Conservation (phyloP, 2,797 vertebrate genomes). For the Rhinatrema bivittatum region DNA sequence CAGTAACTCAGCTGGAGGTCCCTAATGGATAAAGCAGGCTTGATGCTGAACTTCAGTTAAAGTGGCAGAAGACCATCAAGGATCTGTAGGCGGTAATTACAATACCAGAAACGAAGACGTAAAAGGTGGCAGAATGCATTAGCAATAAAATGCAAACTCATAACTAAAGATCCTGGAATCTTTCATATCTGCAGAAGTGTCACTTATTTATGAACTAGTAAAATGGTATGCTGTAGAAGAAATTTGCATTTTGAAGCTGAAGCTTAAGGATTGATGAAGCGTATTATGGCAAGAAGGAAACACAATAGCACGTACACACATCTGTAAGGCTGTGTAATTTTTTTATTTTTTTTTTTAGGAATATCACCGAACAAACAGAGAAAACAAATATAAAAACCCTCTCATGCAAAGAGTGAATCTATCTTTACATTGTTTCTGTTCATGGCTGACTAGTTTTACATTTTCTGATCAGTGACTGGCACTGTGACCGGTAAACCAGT, state of each 20-base stretch:
- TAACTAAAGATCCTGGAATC: slow-evolving; percentile 67
- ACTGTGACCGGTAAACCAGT: slow-evolving; percentile 69
- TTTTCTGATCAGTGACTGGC: slow-evolving; percentile 79
- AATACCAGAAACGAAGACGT: slow-evolving; percentile 48
- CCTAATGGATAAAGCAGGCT: slow-evolving; percentile 33
- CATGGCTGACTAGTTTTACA: slow-evolving; percentile 78
- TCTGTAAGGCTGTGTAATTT: slow-evolving; percentile 8
- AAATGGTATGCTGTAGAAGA: slow-evolving; percentile 65
- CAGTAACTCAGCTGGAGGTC: slow-evolving; percentile 40
- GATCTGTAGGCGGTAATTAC: slow-evolving; percentile 68
- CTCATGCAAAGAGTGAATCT: slow-evolving; percentile 57
- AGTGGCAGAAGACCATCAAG: slow-evolving; percentile 44
- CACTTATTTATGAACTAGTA: slow-evolving; percentile 51
- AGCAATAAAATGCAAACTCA: slow-evolving; percentile 61
- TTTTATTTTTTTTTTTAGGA: slow-evolving; percentile 14
- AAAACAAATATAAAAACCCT: slow-evolving; percentile 60
- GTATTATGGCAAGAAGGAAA: slow-evolving; percentile 61
- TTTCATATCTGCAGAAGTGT: slow-evolving; percentile 63
- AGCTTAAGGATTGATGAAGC: slow-evolving; percentile 55
- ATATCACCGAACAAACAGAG: slow-evolving; percentile 43
- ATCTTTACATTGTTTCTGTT: slow-evolving; percentile 78
- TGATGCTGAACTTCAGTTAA: slow-evolving; percentile 34
- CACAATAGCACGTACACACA: slow-evolving; percentile 46
- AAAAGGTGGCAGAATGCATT: slow-evolving; percentile 53
- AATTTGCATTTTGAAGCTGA: slow-evolving; percentile 62